These are phyloP conservation scores for Acropora yongei DNA, from an alignment of 64 coral and sea anemone genomes.

Conservation along the genomic window DNA sequence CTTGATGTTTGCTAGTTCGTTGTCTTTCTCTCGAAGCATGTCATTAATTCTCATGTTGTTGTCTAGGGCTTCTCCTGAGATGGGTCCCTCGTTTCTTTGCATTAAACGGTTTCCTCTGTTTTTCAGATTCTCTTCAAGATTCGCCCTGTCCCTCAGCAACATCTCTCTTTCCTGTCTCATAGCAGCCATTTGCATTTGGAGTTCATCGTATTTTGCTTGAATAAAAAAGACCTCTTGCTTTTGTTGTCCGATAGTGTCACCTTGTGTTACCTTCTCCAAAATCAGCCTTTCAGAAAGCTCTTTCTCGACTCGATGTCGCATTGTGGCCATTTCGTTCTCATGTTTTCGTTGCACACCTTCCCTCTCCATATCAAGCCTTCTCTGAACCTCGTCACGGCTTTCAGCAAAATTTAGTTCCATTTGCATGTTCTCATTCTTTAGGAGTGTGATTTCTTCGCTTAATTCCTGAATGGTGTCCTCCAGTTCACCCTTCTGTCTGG, in stretches of 20 bases:
- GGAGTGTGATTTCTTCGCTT: constrained; percentile 70
- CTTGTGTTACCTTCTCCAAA: constrained; percentile 52
- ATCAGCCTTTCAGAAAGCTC: constrained; percentile 86
- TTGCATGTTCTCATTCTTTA: constrained; percentile 82
- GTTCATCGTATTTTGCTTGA: constrained; percentile 65
- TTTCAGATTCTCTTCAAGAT: constrained; percentile 69
- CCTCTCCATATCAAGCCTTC: constrained; percentile 77
- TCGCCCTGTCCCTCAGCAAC: constrained; percentile 65
- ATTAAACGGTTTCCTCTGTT: constrained; percentile 62
- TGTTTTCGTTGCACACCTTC: constrained; percentile 68
- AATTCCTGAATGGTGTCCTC: constrained; percentile 81
- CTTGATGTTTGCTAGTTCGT: constrained; percentile 63
- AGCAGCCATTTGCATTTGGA: constrained; percentile 55
- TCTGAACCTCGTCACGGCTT: constrained; percentile 71
- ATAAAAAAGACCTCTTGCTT: constrained; percentile 65
- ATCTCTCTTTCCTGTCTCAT: constrained; percentile 71
- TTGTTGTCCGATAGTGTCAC: constrained; percentile 59
- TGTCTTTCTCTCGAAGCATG: constrained; percentile 73
- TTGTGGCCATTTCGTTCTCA: constrained; percentile 61
- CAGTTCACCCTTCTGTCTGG: constrained; percentile 58
- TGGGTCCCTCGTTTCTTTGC: background rate
- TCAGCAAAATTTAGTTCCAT: constrained; percentile 73
- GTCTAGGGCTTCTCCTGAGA: background rate
- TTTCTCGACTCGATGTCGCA: constrained; percentile 65
- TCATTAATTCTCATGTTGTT: constrained; percentile 49